phyloP scores from a whole-genome alignment of 2,113 vertebrate species.

The Meles meles region DNA sequence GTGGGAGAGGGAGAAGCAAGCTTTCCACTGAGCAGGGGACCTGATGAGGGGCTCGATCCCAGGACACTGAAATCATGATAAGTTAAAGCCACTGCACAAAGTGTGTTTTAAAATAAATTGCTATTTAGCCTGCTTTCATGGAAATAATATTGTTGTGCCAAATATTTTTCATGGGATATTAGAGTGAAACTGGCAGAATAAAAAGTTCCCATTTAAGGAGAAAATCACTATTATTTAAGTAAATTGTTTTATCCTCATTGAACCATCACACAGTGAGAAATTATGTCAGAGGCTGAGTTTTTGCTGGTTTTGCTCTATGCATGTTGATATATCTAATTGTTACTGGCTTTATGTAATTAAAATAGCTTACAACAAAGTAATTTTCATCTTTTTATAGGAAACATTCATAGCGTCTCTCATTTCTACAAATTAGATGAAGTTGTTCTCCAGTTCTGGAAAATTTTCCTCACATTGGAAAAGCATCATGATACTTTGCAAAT shows the following conservation, averaged over 20 bases:
- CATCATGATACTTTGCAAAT: neutral
- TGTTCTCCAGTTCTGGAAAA: neutral
- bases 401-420: neutral
- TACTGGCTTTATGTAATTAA: neutral
- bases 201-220: neutral
- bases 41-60: no score
- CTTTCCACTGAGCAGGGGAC: no score
- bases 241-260: neutral
- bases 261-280: neutral
- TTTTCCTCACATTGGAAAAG: neutral
- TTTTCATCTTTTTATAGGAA: neutral
- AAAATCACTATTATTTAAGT: neutral
- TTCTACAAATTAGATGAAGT: neutral
- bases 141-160: neutral
- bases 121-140: neutral
- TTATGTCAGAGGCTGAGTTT: neutral
- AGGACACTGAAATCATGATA: neutral
- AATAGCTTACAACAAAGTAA: neutral
- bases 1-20: no score
- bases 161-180: neutral
- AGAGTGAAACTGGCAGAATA: neutral
- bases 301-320: neutral
- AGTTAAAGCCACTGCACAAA: neutral
- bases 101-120: neutral
- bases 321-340: neutral